Base-by-base conservation (phyloP, 2,888 invertebrate species). In the Phytoseiulus persimilis region DNA sequence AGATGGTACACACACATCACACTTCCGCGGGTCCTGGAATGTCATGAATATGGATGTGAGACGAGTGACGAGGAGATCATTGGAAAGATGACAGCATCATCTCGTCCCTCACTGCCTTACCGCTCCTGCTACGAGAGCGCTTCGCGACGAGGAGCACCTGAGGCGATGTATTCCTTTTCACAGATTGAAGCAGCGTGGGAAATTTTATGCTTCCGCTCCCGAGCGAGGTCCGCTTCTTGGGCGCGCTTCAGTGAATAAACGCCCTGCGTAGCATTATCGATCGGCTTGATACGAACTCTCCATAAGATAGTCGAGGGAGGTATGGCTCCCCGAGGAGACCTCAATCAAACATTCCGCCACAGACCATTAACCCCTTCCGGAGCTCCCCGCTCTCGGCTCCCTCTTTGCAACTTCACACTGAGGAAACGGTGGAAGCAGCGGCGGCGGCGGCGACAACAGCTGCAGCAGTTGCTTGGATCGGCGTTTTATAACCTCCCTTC, bases 11-110 rank as follows among this genome's bases (percentile, higher is more conserved):
- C 87, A 32, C 87, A 87, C 87, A 87, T 87, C 3, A 87, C 33
- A 32, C 87, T 87, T 6, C 87, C 87, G n/a, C 87, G 87, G 31
- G 87, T 87, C 39, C 87, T 87, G 87, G 28, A 87, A 87, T 87
- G 32, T 3, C 33, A 31, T 31, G 45, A 87, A 39, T 14, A 65
- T 65, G 14, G 31, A 28, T 14, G 28, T 65, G 11, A 65, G 18
- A 18, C 14, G 2, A 65, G 18, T 65, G 18, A 18, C 1, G 14
- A 14, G 18, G 65, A 65, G 23, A 28, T 23, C 23, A 18, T 28
- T 28, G 65, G 65, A 65, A 14, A 1, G 65, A 65, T 65, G 39
- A 9, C 3, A 3, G 39, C 39, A 9, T 39, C 9, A 39, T 9
- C 9, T 9, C 39, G 5, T 3, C 9, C 5, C 5, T 39, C 39